Base-by-base conservation (phyloP, 2,797 vertebrate species). In the Apogon talboti region DNA sequence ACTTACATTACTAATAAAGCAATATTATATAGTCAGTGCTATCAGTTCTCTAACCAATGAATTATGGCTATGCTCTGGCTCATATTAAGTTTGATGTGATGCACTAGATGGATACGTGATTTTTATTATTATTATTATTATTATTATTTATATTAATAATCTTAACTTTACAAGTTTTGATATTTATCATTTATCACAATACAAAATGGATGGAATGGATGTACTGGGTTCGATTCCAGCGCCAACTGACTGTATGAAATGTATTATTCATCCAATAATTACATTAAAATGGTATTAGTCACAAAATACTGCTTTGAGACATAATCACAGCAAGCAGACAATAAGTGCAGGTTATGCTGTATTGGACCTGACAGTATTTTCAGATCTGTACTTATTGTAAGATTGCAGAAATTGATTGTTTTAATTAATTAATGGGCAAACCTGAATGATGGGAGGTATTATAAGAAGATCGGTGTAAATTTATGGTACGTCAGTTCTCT, bases 401-500 rank as follows among this genome's bases (percentile, higher is more conserved):
- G 33, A 52, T 33, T 41, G 28, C 24, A n/a, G 8, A 21, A 7
- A 5, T 11, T 11, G 18, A n/a, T n/a, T n/a, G n/a, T 5, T 28
- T 28, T 28, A 28, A 28, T 21, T 6, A 28, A 28, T 6, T 28
- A 28, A 28, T 28, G 12, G 33, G 30, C 47, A 19, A 41, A 12
- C 18, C 24, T 37, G 12, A 37, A 38, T 59, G n/a, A 0, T 12
- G 6, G 4, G 24, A 28, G 4, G 14, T 35, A 35, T 58, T 44
- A 35, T 35, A 6, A 9, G 30, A 35, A 42, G 24, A 72, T 66
- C 10, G 47, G 9, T 53, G 37, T 10, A 50, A 37, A 40, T 38
- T 41, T 2, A 21, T 33, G 21, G 65, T 58, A 11, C 28, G 41
- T 58, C 40, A 49, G 45, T 51, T 58, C 11, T 56, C 52, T 52